Evolutionary conservation across 92 coral and sea anemone species (phyloP).

Genomic region (Epizoanthus ramosus): DNA sequence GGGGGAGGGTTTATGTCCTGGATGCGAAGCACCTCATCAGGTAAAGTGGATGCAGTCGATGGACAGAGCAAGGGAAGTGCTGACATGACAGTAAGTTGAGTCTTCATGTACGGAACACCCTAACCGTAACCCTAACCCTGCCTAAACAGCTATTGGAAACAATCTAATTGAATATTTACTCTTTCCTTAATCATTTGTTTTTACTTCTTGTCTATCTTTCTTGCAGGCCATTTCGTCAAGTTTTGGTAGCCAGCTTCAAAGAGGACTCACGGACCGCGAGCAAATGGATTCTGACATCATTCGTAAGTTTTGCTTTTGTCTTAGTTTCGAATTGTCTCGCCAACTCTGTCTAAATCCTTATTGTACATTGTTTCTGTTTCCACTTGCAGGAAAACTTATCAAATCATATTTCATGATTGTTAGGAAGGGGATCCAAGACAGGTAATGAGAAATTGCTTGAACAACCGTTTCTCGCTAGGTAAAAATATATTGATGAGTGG

Average conservation of each 20-base stretch:
- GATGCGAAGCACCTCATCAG: slow-evolving; percentile 66
- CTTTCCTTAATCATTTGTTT: background rate
- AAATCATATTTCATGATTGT: slow-evolving; percentile 96
- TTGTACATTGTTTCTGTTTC: slow-evolving; percentile 3
- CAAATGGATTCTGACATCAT: slow-evolving; percentile 97
- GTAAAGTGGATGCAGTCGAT: slow-evolving; percentile 47
- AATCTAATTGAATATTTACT: too few relatives aligned
- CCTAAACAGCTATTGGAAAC: too few relatives aligned
- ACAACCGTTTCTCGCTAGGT: background rate
- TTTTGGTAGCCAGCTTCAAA: slow-evolving; percentile 65
- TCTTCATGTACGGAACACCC: too few relatives aligned
- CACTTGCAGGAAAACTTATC: slow-evolving; percentile 82
- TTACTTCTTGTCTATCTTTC: background rate
- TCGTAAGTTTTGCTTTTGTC: slow-evolving; percentile 57
- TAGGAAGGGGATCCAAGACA: slow-evolving; percentile 95
- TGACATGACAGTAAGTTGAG: slow-evolving; percentile 34
- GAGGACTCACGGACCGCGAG: slow-evolving; percentile 94
- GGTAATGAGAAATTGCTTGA: slow-evolving; percentile 50
- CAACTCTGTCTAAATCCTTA: background rate
- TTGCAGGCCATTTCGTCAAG: slow-evolving; percentile 74
- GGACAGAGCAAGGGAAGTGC: slow-evolving; percentile 54
- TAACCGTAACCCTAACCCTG: too few relatives aligned
- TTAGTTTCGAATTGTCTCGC: background rate
- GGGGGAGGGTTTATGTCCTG: slow-evolving; percentile 92
- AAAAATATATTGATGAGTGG: background rate